Conservation (phyloP, 2,113 vertebrate genomes). For the Ivindomyrus marchei region DNA sequence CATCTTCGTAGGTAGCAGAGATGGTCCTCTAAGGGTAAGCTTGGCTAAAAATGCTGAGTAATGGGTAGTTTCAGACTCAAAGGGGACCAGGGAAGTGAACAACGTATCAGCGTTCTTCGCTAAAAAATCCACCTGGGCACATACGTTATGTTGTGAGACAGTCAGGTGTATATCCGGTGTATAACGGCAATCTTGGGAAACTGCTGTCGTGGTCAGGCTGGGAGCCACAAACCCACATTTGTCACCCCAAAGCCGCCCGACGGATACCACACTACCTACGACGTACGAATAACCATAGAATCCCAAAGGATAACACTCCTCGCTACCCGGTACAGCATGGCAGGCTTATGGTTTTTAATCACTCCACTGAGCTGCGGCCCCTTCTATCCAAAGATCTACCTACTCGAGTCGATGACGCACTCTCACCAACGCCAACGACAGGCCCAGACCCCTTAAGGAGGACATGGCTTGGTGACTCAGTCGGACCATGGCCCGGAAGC, state of each 20-base stretch:
- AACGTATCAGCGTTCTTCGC: neutral
- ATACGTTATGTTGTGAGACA: neutral
- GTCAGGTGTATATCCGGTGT: neutral
- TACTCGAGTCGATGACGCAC: neutral
- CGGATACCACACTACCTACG: neutral
- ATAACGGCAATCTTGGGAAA: neutral
- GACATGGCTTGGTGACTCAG: neutral
- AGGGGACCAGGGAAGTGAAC: neutral
- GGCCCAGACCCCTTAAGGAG: neutral
- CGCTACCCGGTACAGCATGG: neutral
- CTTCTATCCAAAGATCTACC: neutral
- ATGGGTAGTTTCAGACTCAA: neutral
- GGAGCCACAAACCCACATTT: neutral
- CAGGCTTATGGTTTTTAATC: neutral
- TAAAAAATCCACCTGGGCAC: neutral
- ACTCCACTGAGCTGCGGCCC: neutral
- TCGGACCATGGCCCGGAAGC: neutral
- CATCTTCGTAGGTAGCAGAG: neutral
- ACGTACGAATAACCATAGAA: neutral
- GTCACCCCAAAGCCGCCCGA: neutral
- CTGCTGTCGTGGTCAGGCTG: neutral
- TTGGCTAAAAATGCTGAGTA: neutral
- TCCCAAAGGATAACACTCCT: neutral
- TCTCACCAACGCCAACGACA: neutral
- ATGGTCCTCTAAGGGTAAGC: neutral